A percentile compares a stretch with the other conserved stretches of the same genome.
phyloP scores from a whole-genome alignment of 2,888 invertebrate species.

The Hydriomena furcata region DNA sequence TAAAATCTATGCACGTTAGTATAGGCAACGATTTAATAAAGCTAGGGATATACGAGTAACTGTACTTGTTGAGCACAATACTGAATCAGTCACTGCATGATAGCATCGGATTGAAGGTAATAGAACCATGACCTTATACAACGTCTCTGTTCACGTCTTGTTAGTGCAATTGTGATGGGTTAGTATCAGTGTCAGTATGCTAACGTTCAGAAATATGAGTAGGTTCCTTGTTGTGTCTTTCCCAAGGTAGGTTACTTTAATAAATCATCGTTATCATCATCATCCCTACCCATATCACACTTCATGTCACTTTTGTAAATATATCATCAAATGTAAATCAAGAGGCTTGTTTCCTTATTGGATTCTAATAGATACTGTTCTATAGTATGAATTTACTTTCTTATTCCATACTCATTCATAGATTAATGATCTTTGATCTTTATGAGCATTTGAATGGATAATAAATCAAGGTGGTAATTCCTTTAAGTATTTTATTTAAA shows the following conservation, averaged over 20 bases:
- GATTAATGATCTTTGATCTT: neutral
- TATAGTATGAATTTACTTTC: too few species aligned
- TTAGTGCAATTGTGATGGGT: conserved; percentile 62
- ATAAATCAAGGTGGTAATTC: conserved; percentile 22
- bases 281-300: too few species aligned
- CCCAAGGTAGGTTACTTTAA: neutral
- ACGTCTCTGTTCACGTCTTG: conserved; percentile 55
- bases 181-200: conserved; percentile 39
- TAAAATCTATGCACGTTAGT: conserved; percentile 31
- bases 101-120: conserved; percentile 50
- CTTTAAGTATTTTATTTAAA: conserved; percentile 37
- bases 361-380: too few species aligned
- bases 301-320: too few species aligned
- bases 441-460: conserved; percentile 19
- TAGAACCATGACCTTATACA: conserved; percentile 54
- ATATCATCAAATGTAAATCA: too few species aligned
- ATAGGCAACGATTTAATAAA: conserved; percentile 35
- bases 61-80: conserved; percentile 47
- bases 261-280: too few species aligned
- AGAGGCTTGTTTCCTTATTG: too few species aligned
- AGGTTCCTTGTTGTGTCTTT: neutral
- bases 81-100: conserved; percentile 46
- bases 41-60: conserved; percentile 34
- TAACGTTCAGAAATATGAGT: conserved; percentile 18
- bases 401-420: neutral